Conservation (phyloP, 2,888 invertebrate species). For the Ametastegia equiseti region DNA sequence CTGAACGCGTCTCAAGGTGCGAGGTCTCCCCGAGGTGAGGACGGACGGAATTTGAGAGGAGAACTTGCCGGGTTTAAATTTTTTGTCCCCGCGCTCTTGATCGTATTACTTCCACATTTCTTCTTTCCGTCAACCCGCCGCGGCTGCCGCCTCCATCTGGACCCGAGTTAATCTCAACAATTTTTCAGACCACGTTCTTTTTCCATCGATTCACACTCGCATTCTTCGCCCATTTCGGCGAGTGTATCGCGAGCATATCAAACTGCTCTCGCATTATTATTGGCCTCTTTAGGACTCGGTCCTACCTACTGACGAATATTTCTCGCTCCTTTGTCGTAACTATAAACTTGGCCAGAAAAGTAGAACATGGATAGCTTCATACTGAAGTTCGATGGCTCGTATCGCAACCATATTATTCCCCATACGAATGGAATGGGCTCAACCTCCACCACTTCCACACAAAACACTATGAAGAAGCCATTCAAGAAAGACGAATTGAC, state of each 20-base stretch:
- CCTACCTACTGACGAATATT: too few relatives aligned
- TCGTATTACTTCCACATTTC: slow-evolving; percentile 34
- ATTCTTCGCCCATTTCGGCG: not conserved
- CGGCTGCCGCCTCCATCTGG: not conserved
- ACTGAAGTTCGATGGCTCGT: not conserved
- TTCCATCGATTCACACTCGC: not conserved
- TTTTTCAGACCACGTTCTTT: not conserved
- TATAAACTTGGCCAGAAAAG: too few relatives aligned
- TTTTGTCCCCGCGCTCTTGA: slow-evolving; percentile 24
- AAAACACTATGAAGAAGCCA: not conserved
- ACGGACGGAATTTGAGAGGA: slow-evolving; percentile 50
- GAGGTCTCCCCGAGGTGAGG: slow-evolving; percentile 27
- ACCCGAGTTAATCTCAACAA: not conserved
- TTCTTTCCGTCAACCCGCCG: slow-evolving; percentile 9
- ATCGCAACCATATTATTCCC: not conserved
- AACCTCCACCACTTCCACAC: not conserved
- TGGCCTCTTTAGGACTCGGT: too few relatives aligned
- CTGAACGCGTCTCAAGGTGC: slow-evolving; percentile 21
- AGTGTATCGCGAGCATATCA: not conserved
- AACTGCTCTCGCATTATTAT: too few relatives aligned
- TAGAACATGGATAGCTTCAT: too few relatives aligned
- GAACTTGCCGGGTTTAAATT: slow-evolving; percentile 48
- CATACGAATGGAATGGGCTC: not conserved
- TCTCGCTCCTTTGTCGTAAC: too few relatives aligned
- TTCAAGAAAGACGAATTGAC: not conserved